Percentiles rank a stretch among this genome's conserved stretches.
phyloP scores from a whole-genome alignment of 2,888 invertebrate genomes.

The Ernsta delagoae region DNA sequence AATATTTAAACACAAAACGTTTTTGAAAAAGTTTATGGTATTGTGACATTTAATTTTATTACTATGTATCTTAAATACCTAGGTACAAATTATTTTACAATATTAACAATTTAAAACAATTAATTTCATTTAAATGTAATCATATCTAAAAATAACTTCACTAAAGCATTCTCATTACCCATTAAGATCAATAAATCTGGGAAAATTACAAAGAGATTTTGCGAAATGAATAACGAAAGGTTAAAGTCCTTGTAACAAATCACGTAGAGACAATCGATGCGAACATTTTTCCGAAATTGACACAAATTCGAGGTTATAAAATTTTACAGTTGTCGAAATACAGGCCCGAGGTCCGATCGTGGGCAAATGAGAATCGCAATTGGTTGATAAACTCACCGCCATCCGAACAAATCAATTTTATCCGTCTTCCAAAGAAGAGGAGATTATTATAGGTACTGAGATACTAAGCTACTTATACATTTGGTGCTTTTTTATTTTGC shows the following conservation, averaged over 20 bases:
- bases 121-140: no score
- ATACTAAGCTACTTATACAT: no score
- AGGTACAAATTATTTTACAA: neutral
- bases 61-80: no score
- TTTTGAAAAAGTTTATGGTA: no score
- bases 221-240: constrained; percentile 51
- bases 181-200: constrained; percentile 58
- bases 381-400: constrained; percentile 39
- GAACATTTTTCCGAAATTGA: constrained; percentile 59
- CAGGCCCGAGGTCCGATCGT: constrained; percentile 39
- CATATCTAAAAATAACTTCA: no score
- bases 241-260: constrained; percentile 54
- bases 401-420: neutral
- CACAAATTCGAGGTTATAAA: constrained; percentile 73
- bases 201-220: constrained; percentile 52
- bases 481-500: no score
- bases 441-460: no score
- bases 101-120: no score
- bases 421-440: neutral
- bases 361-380: constrained; percentile 43
- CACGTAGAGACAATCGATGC: constrained; percentile 53
- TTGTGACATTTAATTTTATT: no score
- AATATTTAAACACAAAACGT: no score
- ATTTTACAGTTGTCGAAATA: constrained; percentile 65
- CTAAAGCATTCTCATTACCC: constrained; percentile 16